Base-by-base conservation (phyloP, 1,140 invertebrate genomes). In the Agrypnia vestita region DNA sequence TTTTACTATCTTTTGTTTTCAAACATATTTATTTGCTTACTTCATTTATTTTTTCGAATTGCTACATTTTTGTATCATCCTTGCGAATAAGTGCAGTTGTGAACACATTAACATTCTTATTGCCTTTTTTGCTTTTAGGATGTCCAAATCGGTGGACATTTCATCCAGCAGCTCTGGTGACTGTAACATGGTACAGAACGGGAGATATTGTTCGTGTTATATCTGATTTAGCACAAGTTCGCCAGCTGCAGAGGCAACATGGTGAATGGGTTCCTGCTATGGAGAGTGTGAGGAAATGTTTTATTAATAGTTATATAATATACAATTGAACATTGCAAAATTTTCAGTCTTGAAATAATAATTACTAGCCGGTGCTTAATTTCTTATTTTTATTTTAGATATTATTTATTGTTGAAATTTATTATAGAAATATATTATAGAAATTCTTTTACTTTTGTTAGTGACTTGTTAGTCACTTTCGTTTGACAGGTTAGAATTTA, bases 121-220 rank as follows among this genome's bases (percentile, higher is more conserved):
- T 73, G 43, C 1, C 17, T 74, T 78, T 49, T 19, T 44, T n/a
- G n/a, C n/a, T 43, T 74, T 73, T 19, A 84, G 90, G 92, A 21
- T 95, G 95, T 85, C 93, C 94, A 72, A 96, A 97, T 86, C 90
- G 96, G 46, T 97, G 96, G 97, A 98, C 97, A 0, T 96, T 97
- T 85, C 95, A 97, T 90, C 94, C 96, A 13, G 91, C 91, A 62
- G 93, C 95, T 62, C 88, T 98, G 21, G 93, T 92, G 7, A 96
- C 96, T 91, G 92, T 96, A 35, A 92, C 92, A 17, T 91, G 90
- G 59, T 96, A 95, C 86, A 88, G 91, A 46, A 91, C 95, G n/a
- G 96, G 96, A 12, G 96, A 97, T 88, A 88, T 94, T 78, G 96
- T 97, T 25, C 92, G 91, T 84, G 92, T 97, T 13, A 93, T 94